These are phyloP conservation scores for Rambutsinella grinnellia DNA, from an alignment of 2,888 invertebrate species.

Conservation along the genomic window DNA sequence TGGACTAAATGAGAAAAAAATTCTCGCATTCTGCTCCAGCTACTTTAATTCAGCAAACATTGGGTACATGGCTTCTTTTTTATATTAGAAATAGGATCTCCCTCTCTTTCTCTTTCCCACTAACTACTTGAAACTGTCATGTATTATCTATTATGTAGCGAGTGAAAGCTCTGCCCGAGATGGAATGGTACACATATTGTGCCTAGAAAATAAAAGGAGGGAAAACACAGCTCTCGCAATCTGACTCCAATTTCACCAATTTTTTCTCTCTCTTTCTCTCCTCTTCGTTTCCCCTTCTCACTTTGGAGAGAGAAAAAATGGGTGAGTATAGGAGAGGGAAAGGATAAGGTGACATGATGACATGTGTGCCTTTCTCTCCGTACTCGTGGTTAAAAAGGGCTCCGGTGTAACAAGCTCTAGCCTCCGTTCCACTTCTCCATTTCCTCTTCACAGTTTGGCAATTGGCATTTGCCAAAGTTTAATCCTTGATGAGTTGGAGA, in stretches of 20 bases:
- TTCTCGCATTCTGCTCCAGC: conserved; percentile 14
- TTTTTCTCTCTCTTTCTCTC: conserved; percentile 1
- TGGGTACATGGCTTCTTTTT: background rate
- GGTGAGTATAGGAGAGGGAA: background rate
- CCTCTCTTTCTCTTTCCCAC: conserved; percentile 12
- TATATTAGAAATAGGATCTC: background rate
- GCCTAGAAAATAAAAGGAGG: conserved; percentile 1
- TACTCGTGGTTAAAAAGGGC: background rate
- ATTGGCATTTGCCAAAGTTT: conserved; percentile 45
- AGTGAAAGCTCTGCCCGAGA: background rate
- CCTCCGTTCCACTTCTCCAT: conserved; percentile 7
- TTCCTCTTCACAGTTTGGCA: conserved; percentile 14
- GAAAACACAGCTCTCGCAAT: conserved; percentile 24
- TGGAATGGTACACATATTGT: conserved; percentile 4
- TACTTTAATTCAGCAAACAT: conserved; percentile 29
- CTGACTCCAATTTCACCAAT: conserved; percentile 35
- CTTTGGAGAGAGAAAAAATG: background rate
- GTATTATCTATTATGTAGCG: conserved; percentile 33
- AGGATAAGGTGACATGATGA: conserved; percentile 40
- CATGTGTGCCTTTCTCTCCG: conserved; percentile 20
- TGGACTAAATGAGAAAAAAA: conserved; percentile 24
- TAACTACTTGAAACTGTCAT: conserved; percentile 43
- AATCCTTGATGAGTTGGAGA: conserved; percentile 34
- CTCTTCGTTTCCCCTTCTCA: background rate
- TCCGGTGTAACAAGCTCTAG: conserved; percentile 6